Conservation (phyloP, 2,888 invertebrate species). For the Zootermopsis nevadensis region DNA sequence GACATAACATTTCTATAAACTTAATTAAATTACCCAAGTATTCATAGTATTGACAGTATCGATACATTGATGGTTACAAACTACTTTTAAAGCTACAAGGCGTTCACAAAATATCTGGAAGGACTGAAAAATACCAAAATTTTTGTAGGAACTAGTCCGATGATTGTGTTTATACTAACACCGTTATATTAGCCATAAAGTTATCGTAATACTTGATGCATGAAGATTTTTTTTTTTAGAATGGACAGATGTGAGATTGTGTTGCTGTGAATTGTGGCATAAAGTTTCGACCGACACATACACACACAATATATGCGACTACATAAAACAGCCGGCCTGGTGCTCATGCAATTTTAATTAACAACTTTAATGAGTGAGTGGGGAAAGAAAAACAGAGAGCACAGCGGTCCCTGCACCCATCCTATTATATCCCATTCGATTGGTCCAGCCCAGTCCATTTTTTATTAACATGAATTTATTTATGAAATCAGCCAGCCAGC, state of each 20-base stretch:
- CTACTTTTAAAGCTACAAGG: too few relatives aligned
- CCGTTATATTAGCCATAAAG: too few relatives aligned
- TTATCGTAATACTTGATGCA: too few relatives aligned
- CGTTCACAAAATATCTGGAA: too few relatives aligned
- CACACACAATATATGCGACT: not conserved
- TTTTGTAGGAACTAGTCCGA: too few relatives aligned
- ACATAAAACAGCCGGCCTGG: not conserved
- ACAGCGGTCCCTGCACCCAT: constrained; percentile 33
- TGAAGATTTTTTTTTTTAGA: not conserved
- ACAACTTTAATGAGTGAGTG: constrained; percentile 50
- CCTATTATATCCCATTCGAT: constrained; percentile 26
- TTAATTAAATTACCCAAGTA: too few relatives aligned
- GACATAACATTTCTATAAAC: too few relatives aligned
- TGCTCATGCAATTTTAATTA: constrained; percentile 52
- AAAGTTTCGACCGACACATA: not conserved
- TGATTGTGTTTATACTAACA: too few relatives aligned
- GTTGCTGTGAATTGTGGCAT: not conserved
- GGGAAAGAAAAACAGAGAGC: constrained; percentile 52
- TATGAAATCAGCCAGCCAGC: constrained; percentile 46
- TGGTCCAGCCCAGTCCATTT: constrained; percentile 29
- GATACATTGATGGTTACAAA: too few relatives aligned
- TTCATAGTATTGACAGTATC: too few relatives aligned
- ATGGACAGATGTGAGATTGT: not conserved
- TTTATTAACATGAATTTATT: constrained; percentile 46
- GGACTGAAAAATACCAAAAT: too few relatives aligned